phyloP scores from a whole-genome alignment of 1,140 invertebrate genomes.

The Paralvinella palmiformis region DNA sequence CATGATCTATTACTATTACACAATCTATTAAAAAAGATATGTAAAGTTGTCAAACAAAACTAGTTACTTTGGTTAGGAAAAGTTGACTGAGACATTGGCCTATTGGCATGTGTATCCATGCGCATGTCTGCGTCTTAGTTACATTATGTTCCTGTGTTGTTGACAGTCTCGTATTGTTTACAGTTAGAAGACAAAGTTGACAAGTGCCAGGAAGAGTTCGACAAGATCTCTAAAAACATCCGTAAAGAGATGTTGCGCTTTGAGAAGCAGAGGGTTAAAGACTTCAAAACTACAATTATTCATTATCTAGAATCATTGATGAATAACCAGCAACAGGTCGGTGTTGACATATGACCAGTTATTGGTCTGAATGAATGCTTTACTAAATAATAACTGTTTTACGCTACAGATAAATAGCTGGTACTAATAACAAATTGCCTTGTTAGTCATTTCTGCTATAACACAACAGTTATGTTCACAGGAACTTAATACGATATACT shows the following conservation, averaged over 20 bases:
- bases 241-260: constrained; percentile 92
- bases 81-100: too few relatives aligned
- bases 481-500: background rate
- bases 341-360: background rate
- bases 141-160: too few relatives aligned
- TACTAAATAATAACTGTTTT: too few relatives aligned
- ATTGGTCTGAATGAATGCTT: background rate
- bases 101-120: too few relatives aligned
- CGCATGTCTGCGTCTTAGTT: too few relatives aligned
- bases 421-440: background rate
- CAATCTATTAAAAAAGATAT: too few relatives aligned
- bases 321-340: constrained; percentile 89
- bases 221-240: constrained; percentile 91
- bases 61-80: too few relatives aligned
- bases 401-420: too few relatives aligned
- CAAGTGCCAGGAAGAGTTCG: constrained; percentile 91
- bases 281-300: constrained; percentile 82
- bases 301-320: constrained; percentile 90
- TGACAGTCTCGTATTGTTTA: too few relatives aligned
- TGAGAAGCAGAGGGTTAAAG: constrained; percentile 76
- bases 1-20: too few relatives aligned
- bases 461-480: background rate
- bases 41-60: too few relatives aligned
- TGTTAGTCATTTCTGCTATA: background rate
- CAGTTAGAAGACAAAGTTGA: constrained; percentile 95